Evolutionary conservation across 1,140 invertebrate species (phyloP).

Genomic region (Cherax quadricarinatus): DNA sequence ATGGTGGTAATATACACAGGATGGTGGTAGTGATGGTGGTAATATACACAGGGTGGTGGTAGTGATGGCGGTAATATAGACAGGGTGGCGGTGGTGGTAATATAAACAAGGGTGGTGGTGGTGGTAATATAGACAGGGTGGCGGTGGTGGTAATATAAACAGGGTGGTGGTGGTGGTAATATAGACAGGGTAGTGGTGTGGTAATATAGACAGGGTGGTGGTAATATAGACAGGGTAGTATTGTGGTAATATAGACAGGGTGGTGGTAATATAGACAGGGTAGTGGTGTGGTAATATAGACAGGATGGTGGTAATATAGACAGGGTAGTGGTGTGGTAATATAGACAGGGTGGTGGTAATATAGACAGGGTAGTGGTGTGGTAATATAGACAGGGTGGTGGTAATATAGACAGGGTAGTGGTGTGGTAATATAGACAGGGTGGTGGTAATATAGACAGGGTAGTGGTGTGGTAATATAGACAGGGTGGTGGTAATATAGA

Average conservation of each 20-base stretch:
- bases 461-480: no score
- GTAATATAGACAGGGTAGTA: no score
- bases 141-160: not conserved
- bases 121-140: not conserved
- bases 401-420: not conserved
- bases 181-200: not conserved
- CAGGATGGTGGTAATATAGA: not conserved
- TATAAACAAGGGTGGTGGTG: not conserved
- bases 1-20: not conserved
- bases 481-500: not conserved
- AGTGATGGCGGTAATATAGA: not conserved
- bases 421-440: not conserved
- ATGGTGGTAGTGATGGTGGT: not conserved
- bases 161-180: not conserved
- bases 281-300: not conserved
- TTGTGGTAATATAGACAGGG: not conserved
- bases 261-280: not conserved
- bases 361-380: not conserved
- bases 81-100: no score
- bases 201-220: no score
- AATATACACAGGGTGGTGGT: not conserved
- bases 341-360: no score
- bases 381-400: not conserved
- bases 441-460: not conserved
- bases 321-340: no score